Base-by-base conservation (phyloP, 1,140 invertebrate genomes). In the Hycleus cichorii region DNA sequence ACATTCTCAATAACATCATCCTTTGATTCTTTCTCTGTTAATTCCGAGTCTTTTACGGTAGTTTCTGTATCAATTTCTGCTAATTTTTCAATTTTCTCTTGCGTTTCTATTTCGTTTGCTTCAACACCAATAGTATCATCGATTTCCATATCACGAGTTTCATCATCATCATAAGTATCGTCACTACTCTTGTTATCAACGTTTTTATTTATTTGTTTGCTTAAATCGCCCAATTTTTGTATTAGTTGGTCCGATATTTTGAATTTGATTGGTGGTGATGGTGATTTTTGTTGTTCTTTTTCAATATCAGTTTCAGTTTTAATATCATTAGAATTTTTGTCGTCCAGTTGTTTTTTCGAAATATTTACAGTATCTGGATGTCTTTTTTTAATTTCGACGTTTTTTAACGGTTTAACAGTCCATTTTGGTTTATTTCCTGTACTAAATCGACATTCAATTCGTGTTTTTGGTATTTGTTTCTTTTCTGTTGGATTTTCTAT, bases 171-270 rank as follows among this genome's bases (percentile, higher is more conserved):
- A 12, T 39, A 7, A 7, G 39, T 39, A 10, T 39, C 39, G 39
- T 10, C 6, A 39, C 10, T 39, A 7, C 39, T 39, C 10, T 39
- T 40, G 39, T 52, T 39, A 46, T 46, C 26, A 45, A 18, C 42
- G 4, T 53, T 26, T 9, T 39, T 38, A 27, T 24, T 39, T 25
- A 26, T n/a, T 56, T 42, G 40, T 42, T n/a, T 51, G 8, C 26
- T 39, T 49, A 25, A 8, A 38, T 32, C 11, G 8, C 32, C 38
- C 18, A 59, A 58, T 12, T 65, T 47, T 5, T 59, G 64, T 48
- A 69, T 71, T n/a, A 71, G 50, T 47, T 59, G 58, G 47, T 71
- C 69, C 7, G 60, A 44, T n/a, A 69, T 67, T 51, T 62, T 68
- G 27, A 60, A 39, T 56, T 65, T 66, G 39, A 47, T 68, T 11